A percentile compares a stretch with the other conserved stretches of the same genome.
These are phyloP conservation scores for Tragopan temminckii DNA, from an alignment of 2,797 vertebrate genomes.

Conservation along the genomic window DNA sequence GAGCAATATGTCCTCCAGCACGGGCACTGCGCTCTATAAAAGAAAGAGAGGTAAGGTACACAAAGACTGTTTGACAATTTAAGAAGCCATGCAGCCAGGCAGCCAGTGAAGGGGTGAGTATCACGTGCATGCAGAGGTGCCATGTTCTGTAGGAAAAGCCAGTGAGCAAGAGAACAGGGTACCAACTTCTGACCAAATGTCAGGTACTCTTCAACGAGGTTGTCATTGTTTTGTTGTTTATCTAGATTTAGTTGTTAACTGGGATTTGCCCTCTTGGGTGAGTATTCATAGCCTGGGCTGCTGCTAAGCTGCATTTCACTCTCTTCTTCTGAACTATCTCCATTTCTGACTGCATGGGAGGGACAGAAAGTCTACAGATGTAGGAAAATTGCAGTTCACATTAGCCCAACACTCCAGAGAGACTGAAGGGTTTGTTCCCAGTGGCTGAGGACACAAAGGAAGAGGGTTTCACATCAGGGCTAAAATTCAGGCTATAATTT, in stretches of 20 bases:
- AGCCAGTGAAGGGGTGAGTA: neutral
- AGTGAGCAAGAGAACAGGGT: neutral
- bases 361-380: neutral
- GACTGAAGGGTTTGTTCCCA: neutral
- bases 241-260: neutral
- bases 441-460: neutral
- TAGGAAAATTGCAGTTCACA: neutral
- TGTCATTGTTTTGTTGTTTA: neutral
- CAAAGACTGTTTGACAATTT: neutral
- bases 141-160: neutral
- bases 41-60: neutral
- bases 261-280: neutral
- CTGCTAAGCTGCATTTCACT: neutral
- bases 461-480: neutral
- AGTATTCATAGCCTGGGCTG: neutral
- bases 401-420: neutral
- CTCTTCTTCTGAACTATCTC: neutral
- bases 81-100: neutral
- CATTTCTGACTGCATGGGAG: neutral
- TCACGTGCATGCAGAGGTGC: neutral
- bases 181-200: neutral
- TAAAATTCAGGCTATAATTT: neutral
- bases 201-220: neutral
- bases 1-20: accelerated
- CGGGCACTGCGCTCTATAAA: neutral